phyloP scores from a whole-genome alignment of 1,140 invertebrate genomes.

The Calycopis cecrops region DNA sequence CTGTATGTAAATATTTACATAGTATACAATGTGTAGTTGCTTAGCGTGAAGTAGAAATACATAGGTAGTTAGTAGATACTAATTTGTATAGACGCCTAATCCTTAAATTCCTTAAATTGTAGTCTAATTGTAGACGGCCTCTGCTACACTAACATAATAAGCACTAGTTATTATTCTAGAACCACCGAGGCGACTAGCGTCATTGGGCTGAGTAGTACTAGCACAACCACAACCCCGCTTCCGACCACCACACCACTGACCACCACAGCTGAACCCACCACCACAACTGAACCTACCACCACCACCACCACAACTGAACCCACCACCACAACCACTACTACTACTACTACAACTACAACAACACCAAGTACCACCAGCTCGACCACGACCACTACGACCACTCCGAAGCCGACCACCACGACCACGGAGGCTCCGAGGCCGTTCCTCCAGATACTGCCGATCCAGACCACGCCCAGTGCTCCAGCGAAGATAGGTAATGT shows the following conservation, averaged over 20 bases:
- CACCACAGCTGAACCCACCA: constrained; percentile 58
- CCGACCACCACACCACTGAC: constrained; percentile 46
- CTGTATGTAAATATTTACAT: no score
- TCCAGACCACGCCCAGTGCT: constrained; percentile 51
- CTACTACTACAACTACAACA: constrained; percentile 58
- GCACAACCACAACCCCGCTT: constrained; percentile 33
- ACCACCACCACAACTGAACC: constrained; percentile 66
- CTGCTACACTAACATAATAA: background rate
- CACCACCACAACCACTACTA: constrained; percentile 32
- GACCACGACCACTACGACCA: constrained; percentile 52
- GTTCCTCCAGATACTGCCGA: constrained; percentile 58
- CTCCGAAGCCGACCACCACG: constrained; percentile 43
- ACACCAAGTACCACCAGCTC: constrained; percentile 72
- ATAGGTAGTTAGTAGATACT: no score
- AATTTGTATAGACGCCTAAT: no score
- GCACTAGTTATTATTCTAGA: constrained; percentile 34
- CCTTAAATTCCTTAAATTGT: background rate
- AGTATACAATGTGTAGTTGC: no score
- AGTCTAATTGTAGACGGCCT: background rate
- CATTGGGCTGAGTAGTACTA: constrained; percentile 33
- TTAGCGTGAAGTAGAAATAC: no score
- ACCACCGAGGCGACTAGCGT: constrained; percentile 37
- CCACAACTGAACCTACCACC: constrained; percentile 42
- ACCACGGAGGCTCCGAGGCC: constrained; percentile 53
- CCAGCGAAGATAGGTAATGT: constrained; percentile 48